Base-by-base conservation (phyloP, 2,797 vertebrate genomes). In the Geotrypetes seraphini region DNA sequence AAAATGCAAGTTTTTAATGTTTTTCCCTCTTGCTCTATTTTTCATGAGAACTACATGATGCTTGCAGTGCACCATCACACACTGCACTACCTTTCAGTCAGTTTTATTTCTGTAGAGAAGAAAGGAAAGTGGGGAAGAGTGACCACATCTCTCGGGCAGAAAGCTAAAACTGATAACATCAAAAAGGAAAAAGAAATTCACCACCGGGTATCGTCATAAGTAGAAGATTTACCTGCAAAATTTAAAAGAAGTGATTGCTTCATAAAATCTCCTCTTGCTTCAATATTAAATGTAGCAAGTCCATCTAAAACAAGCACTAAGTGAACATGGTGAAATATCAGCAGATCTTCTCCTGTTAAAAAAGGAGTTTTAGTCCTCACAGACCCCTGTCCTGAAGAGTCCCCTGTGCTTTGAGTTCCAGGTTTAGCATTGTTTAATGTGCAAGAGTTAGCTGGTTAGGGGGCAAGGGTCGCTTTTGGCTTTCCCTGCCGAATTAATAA, bases 401-500 rank as follows among this genome's bases (percentile, higher is more conserved):
- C 68, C n/a, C 57, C 50, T 47, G 69, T 68, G 64, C 60, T 62
- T 67, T 69, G 31, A 61, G 65, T 50, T 45, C 36, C 0, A n/a
- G n/a, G 43, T 28, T 35, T 1, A 0, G 19, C 31, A 31, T 26
- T 56, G 53, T 50, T 52, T 45, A 8, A 16, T 23, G 51, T 37
- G 47, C 47, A 53, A 1, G 19, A 69, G 55, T 82, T 79, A 99
- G 79, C 91, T 93, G 72, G 89, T 94, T 73, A 95, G 90, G 51
- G 89, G 79, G 63, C 89, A 84, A 38, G 88, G 85, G 73, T 96
- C 94, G 28, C 85, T 80, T 79, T 92, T 97, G 31, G 91, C 92
- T 71, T 98, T 98, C 42, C 89, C 89, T 4, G 95, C 94, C 1
- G 92, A 96, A 75, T 75, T 92, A 68, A 99, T 97, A 39, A 99